phyloP scores from a whole-genome alignment of 53 echinoderm and acorn worm species.

The Holothuria scabra region DNA sequence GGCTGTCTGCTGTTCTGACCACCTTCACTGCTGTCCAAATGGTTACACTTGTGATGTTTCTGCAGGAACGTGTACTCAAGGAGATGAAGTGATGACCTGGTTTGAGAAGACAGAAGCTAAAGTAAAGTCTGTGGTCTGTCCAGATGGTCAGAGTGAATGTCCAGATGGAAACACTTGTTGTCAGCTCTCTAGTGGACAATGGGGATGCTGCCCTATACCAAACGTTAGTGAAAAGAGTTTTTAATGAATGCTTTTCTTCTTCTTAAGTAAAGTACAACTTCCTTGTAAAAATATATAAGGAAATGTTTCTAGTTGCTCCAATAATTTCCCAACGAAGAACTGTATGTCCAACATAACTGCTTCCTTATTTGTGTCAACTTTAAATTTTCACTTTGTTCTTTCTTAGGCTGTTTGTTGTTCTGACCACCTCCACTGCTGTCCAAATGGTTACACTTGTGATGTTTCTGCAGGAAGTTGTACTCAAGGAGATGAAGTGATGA shows the following conservation, averaged over 20 bases:
- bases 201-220: conserved; percentile 75
- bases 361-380: too few relatives aligned
- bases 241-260: not conserved
- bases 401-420: conserved; percentile 80
- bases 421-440: conserved; percentile 81
- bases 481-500: conserved; percentile 21
- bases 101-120: conserved; percentile 53
- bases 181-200: conserved; percentile 51
- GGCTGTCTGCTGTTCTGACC: too few relatives aligned
- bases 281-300: too few relatives aligned
- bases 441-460: conserved; percentile 60
- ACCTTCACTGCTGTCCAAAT: too few relatives aligned
- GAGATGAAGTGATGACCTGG: conserved; percentile 28
- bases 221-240: conserved; percentile 51
- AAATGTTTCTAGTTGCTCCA: too few relatives aligned
- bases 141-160: conserved; percentile 58
- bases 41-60: too few relatives aligned
- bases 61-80: too few relatives aligned
- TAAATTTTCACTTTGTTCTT: not conserved
- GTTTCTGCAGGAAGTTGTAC: conserved; percentile 18
- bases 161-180: conserved; percentile 71
- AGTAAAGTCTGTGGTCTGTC: conserved; percentile 19
- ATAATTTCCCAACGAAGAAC: too few relatives aligned
- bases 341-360: too few relatives aligned
- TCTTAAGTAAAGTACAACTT: too few relatives aligned